A percentile compares a stretch with the other conserved stretches of the same genome.
Conservation (phyloP, 2,888 invertebrate species). For the Drosophila paramelanica region DNA sequence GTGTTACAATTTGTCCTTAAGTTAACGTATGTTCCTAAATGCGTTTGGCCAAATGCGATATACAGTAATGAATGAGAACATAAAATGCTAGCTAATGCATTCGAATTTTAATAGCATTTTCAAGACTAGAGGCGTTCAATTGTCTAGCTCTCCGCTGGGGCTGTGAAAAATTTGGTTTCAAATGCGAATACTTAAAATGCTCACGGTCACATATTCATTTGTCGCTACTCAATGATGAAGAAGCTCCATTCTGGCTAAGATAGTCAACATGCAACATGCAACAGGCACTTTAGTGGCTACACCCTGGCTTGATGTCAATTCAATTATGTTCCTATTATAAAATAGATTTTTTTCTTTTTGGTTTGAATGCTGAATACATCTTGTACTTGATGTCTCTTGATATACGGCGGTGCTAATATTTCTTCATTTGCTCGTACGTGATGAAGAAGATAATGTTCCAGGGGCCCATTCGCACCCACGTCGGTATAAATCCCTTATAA, state of each 20-base stretch:
- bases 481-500: constrained; percentile 98
- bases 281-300: constrained; percentile 60
- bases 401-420: constrained; percentile 85
- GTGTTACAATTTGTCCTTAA: constrained; percentile 33
- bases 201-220: constrained; percentile 11
- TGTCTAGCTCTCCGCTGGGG: constrained; percentile 6
- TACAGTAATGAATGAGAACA: constrained; percentile 14
- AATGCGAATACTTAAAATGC: constrained; percentile 61
- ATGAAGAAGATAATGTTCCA: constrained; percentile 99
- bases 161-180: constrained; percentile 13
- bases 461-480: constrained; percentile 97
- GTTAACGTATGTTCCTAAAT: constrained; percentile 26
- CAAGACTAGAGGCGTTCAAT: constrained; percentile 35
- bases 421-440: constrained; percentile 95
- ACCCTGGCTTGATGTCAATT: constrained; percentile 34
- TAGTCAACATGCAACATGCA: constrained; percentile 42
- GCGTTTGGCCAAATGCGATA: constrained; percentile 31
- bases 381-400: constrained; percentile 57
- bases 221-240: constrained; percentile 25
- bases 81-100: constrained; percentile 31
- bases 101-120: constrained; percentile 14
- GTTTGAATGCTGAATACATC: constrained; percentile 69
- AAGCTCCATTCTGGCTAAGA: constrained; percentile 42
- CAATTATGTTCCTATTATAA: constrained; percentile 41
- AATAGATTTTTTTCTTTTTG: constrained; percentile 55